A percentile compares a stretch with the other conserved stretches of the same genome.
phyloP scores from a whole-genome alignment of 2,888 invertebrate species.

The Mesorhabditis sp. region DNA sequence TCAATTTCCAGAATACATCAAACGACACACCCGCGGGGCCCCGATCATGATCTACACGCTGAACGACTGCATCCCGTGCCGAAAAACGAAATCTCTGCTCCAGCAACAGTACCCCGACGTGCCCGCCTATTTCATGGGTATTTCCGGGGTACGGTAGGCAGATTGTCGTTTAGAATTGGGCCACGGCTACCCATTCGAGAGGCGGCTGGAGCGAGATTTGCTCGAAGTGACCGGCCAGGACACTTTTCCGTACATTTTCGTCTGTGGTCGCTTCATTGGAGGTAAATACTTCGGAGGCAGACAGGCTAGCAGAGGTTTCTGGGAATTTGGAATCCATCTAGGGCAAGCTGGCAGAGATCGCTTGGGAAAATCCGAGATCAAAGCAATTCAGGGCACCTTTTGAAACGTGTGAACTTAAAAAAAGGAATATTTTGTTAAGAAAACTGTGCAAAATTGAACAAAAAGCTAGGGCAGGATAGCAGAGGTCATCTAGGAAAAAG shows the following conservation, averaged over 20 bases:
- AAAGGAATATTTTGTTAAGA: too few species aligned
- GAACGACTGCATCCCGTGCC: constrained; percentile 48
- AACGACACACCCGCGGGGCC: constrained; percentile 29
- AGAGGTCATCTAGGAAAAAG: too few species aligned
- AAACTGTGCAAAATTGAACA: too few species aligned
- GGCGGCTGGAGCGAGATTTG: constrained; percentile 54
- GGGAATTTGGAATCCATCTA: too few species aligned
- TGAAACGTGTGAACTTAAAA: background rate
- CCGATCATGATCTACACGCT: constrained; percentile 54
- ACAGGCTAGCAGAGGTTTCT: background rate
- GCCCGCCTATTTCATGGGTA: constrained; percentile 50
- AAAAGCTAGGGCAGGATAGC: too few species aligned
- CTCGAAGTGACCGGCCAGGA: constrained; percentile 51
- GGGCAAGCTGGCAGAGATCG: too few species aligned
- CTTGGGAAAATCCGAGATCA: too few species aligned
- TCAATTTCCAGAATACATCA: constrained; percentile 15
- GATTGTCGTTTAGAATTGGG: constrained; percentile 38
- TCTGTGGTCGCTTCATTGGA: constrained; percentile 55
- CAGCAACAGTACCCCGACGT: constrained; percentile 52
- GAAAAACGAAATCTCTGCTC: constrained; percentile 51
- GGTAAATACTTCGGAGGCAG: constrained; percentile 17
- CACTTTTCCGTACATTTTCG: constrained; percentile 56
- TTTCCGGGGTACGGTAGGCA: background rate
- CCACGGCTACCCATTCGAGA: constrained; percentile 54
- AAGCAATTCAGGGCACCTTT: too few species aligned